phyloP scores from a whole-genome alignment of 2,888 invertebrate species.

The Artemia sp. region DNA sequence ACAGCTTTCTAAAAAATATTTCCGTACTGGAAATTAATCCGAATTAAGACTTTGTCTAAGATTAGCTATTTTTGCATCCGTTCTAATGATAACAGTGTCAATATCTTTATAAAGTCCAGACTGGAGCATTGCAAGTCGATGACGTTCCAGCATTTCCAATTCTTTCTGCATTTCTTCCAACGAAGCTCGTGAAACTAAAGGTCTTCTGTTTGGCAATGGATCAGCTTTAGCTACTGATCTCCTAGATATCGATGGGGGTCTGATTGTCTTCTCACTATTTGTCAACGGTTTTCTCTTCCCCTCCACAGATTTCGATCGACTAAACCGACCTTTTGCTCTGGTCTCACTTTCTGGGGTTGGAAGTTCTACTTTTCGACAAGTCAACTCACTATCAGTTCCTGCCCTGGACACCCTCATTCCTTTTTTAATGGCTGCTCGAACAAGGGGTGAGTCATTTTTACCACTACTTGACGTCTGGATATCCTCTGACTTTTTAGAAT shows the following conservation, averaged over 20 bases:
- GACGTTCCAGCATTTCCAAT: not conserved
- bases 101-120: slow-evolving; percentile 8
- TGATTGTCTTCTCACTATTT: not conserved
- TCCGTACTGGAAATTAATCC: too few species aligned
- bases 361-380: not conserved
- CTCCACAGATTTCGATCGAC: not conserved
- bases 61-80: slow-evolving; percentile 8
- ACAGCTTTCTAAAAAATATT: too few species aligned
- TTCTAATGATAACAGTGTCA: not conserved
- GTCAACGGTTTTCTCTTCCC: not conserved
- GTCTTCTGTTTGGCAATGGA: not conserved
- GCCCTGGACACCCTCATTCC: slow-evolving; percentile 6
- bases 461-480: not conserved
- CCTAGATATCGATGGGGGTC: not conserved
- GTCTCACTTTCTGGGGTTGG: not conserved
- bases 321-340: not conserved
- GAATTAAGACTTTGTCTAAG: not conserved
- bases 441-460: slow-evolving; percentile 7
- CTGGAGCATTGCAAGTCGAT: not conserved
- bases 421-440: not conserved
- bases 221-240: not conserved
- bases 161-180: not conserved
- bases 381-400: slow-evolving; percentile 4
- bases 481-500: not conserved
- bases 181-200: not conserved